Base-by-base conservation (phyloP, 2,888 invertebrate genomes). In the Caenorhabditis becei region DNA sequence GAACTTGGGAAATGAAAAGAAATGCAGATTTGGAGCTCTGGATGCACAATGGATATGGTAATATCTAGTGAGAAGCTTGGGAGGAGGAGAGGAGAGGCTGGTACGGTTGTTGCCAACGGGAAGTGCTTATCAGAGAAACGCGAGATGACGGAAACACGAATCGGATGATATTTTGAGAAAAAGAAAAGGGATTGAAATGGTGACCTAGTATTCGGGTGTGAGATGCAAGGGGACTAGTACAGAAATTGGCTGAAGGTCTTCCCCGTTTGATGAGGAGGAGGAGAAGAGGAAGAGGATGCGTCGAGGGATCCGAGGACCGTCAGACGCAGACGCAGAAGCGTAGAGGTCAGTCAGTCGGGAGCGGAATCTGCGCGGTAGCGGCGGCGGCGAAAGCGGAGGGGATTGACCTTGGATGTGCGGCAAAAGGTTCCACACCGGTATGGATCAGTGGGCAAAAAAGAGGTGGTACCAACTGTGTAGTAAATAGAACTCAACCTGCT, bases 181-280 rank as follows among this genome's bases (percentile, higher is more conserved):
- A 28, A 62, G 49, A 54, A 47, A 35, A 44, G 61, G 53, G 63
- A 65, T 74, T 65, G 72, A 65, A 65, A 66, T 59, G 74, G 66
- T 74, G 74, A 74, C 74, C 74, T 74, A 74, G 74, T 74, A 74
- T 66, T 74, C 65, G 37, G 61, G 35, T 24, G 49, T 18, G 24
- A 51, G 51, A 65, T 53, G 37, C 62, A 20, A 53, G 54, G 18
- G 53, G 49, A 72, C 71, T 66, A 74, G 65, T 74, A 74, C 59
- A 74, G 74, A 74, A 74, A 66, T 66, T 74, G 56, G 65, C 65
- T 74, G 74, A 74, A 74, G 74, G 65, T 58, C 74, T 74, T 59
- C 56, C 56, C 41, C 47, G 35, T 32, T 53, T 28, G 24, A 49
- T 35, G 49, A 24, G 16, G 28, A 44, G 44, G 49, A 44, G 23